Conservation (phyloP, 1,140 invertebrate species). For the Papilio aristodemus region DNA sequence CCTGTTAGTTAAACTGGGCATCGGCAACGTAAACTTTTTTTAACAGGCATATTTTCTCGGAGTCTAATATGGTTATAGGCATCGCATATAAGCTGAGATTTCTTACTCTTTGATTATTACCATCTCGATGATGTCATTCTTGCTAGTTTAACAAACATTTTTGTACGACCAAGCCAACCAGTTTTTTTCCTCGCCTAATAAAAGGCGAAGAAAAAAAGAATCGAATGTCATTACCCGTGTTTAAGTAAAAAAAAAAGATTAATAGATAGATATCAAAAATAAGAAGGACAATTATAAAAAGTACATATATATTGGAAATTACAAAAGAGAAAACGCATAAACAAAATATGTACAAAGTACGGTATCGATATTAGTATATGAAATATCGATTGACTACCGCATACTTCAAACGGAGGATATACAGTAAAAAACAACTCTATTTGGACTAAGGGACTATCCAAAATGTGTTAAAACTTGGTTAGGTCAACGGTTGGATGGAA, state of each 20-base stretch:
- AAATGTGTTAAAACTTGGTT: too few species aligned
- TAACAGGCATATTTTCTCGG: not conserved
- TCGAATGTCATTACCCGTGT: not conserved
- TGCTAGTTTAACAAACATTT: constrained; percentile 16
- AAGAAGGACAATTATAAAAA: not conserved
- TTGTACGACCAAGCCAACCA: constrained; percentile 8
- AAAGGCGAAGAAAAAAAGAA: not conserved
- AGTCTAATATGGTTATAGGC: constrained; percentile 8
- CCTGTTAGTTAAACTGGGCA: too few species aligned
- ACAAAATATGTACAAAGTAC: too few species aligned
- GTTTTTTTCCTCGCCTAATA: constrained; percentile 1
- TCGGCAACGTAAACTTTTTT: too few species aligned
- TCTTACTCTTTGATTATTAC: constrained; percentile 26
- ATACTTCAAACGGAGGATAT: too few species aligned
- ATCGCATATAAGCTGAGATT: not conserved
- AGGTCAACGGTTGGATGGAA: too few species aligned
- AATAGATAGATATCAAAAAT: not conserved
- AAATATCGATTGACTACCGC: too few species aligned
- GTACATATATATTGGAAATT: too few species aligned
- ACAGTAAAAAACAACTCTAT: too few species aligned
- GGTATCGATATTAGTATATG: too few species aligned
- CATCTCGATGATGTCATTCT: constrained; percentile 18
- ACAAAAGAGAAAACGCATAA: too few species aligned
- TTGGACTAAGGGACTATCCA: too few species aligned
- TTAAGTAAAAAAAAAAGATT: constrained; percentile 4